Evolutionary conservation across 2,888 invertebrate genomes (phyloP).

Genomic region (Eupithecia dodoneata): DNA sequence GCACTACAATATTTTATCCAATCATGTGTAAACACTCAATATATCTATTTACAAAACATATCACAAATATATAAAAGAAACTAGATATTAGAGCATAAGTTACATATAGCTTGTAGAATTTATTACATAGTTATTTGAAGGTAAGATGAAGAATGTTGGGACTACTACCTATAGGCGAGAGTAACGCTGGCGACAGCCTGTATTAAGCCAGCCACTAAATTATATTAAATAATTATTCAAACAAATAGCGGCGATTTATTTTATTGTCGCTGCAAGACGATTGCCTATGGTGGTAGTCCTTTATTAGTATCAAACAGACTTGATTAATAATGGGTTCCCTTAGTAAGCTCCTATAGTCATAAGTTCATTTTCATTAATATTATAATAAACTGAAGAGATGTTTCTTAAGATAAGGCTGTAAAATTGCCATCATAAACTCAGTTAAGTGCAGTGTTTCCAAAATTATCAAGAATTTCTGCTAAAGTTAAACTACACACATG

Average conservation of each 20-base stretch:
- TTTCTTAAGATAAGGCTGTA: neutral
- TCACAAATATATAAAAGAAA: conserved; percentile 43
- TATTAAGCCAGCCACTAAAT: neutral
- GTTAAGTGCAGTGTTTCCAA: neutral
- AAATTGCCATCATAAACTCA: neutral
- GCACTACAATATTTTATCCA: conserved; percentile 32
- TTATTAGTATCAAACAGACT: neutral
- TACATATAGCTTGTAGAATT: neutral
- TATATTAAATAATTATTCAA: neutral
- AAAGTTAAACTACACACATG: neutral
- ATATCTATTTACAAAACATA: conserved; percentile 56
- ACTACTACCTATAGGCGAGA: neutral
- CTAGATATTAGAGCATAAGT: neutral
- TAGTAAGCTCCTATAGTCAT: conserved; percentile 32
- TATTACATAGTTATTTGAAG: neutral
- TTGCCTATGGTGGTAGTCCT: neutral
- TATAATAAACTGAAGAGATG: neutral
- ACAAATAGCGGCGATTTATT: neutral
- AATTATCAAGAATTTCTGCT: neutral
- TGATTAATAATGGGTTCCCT: neutral
- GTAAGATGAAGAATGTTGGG: neutral
- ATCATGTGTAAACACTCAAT: conserved; percentile 50
- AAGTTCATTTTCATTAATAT: conserved; percentile 24
- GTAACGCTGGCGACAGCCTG: neutral
- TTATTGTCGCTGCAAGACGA: neutral